A percentile compares a stretch with the other conserved stretches of the same genome.
Evolutionary conservation across 2,113 vertebrate genomes (phyloP).

Genomic region (Parus major): DNA sequence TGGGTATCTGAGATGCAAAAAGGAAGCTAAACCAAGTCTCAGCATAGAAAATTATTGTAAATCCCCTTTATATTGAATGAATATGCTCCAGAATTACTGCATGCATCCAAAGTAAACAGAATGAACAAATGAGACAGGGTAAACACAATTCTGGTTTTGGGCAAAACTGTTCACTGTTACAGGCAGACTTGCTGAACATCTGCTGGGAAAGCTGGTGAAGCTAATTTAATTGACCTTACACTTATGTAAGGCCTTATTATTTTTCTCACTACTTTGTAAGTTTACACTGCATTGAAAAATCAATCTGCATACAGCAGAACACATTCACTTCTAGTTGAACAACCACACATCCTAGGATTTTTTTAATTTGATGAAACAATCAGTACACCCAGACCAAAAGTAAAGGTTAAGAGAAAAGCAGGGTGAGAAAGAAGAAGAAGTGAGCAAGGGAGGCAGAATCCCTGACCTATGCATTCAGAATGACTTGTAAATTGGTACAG

Average conservation of each 20-base stretch:
- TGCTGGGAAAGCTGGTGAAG: background rate
- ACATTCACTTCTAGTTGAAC: background rate
- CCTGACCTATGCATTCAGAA: background rate
- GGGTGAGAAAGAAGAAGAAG: background rate
- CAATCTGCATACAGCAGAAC: background rate
- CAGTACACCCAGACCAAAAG: background rate
- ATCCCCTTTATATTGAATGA: background rate
- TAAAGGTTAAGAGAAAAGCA: background rate
- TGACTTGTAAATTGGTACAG: background rate
- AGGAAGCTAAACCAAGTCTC: background rate
- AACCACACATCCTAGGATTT: background rate
- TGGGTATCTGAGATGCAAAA: background rate
- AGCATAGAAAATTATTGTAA: background rate
- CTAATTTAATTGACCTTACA: background rate
- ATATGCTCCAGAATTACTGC: background rate
- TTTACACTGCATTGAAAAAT: background rate
- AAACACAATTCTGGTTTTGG: background rate
- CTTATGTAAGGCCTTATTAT: background rate
- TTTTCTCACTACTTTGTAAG: background rate
- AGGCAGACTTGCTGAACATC: background rate
- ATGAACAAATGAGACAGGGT: background rate
- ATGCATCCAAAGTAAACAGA: background rate
- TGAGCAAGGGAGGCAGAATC: background rate
- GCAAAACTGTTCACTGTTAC: background rate
- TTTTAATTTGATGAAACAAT: background rate